Evolutionary conservation across 2,113 vertebrate species (phyloP), one percentile per base, ranked within the genome.

Genomic region (Scomber scombrus): DNA sequence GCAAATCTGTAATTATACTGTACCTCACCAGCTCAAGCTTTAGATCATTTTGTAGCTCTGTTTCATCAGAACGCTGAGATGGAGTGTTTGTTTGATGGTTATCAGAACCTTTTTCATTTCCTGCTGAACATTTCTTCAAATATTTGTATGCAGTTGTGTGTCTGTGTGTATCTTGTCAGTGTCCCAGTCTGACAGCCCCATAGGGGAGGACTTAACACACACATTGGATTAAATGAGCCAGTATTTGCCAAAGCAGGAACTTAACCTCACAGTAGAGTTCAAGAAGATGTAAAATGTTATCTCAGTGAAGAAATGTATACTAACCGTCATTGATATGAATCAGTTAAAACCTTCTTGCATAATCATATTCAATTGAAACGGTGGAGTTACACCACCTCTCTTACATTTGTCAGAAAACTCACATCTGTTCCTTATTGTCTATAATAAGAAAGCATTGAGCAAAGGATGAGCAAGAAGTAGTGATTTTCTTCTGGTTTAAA

Each of bases 81-180:
- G 55, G 13, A 29, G 45, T 50, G 45, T 31, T 29, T 78, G 62
- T 56, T 80, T 40, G 89, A 91, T 88, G 67, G 80, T 84, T 88
- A 90, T 91, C 89, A 3, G 52, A 46, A 40, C 57, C 49, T 50
- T 76, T 86, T 87, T 92, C 73, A 90, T 92, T 91, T 89, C 82
- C 91, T 91, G 85, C 51, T n/a, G n/a, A 56, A 71, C 23, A 14
- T 29, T 43, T 75, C 18, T 67, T 68, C n/a, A 49, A 61, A 75
- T 72, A 64, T 81, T 83, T 81, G 51, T 63, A 46, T 68, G 13
- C 15, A 58, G 61, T 63, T 68, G 23, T 76, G 69, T 51, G 61
- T 66, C 16, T 71, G n/a, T 52, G 34, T 73, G 57, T 26, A 26
- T 74, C 63, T 66, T 70, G 56, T 31, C 66, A 43, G 69, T 23